Percentiles rank a stretch among this genome's conserved stretches.
Conservation (phyloP, 2,797 vertebrate species). For the Tokudaia muenninki region DNA sequence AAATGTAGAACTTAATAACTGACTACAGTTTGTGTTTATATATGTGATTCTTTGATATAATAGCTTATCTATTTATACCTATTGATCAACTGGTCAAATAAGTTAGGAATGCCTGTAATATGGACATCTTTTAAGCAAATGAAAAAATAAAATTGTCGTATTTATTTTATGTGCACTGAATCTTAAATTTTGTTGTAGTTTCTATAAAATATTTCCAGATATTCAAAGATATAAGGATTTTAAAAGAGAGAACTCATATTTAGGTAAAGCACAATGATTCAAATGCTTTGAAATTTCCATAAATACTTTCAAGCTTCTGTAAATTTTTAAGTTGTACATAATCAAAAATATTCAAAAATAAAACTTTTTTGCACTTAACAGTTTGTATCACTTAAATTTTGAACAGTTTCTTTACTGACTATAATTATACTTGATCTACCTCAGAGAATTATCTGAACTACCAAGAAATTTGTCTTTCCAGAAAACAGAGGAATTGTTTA, state of each 20-base stretch:
- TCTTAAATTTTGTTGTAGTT: neutral
- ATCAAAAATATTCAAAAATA: neutral
- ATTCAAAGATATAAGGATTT: neutral
- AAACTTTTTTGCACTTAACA: neutral
- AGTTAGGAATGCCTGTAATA: neutral
- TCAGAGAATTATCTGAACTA: neutral
- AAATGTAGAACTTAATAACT: neutral
- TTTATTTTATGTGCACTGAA: neutral
- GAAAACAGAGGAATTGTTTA: neutral
- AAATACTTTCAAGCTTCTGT: neutral
- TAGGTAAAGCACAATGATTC: neutral
- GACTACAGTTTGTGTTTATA: neutral
- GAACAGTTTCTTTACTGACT: neutral
- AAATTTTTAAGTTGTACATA: neutral
- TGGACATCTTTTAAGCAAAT: neutral
- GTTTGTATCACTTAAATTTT: neutral
- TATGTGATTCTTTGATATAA: neutral
- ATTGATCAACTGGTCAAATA: neutral
- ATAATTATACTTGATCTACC: neutral
- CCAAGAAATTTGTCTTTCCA: neutral
- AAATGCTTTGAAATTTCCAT: neutral
- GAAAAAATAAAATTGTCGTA: neutral
- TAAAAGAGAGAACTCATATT: neutral
- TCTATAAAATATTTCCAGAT: too few relatives aligned
- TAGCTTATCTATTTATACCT: neutral